Conservation (phyloP, 1,140 invertebrate genomes). For the Leptoteleia sp. region DNA sequence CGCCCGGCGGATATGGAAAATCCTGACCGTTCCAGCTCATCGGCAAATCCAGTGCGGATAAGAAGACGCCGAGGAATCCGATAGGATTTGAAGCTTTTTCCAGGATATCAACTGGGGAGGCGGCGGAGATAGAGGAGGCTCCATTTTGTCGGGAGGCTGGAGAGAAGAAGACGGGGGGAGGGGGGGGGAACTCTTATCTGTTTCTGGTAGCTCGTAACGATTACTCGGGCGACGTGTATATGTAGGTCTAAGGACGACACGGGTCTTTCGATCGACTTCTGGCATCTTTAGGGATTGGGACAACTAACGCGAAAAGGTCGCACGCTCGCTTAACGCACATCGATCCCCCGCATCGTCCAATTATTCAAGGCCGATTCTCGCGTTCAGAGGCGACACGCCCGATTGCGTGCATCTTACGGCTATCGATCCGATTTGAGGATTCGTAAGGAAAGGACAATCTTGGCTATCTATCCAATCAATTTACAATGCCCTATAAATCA, state of each 20-base stretch:
- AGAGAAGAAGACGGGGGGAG: slow-evolving; percentile 63
- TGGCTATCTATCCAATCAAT: slow-evolving; percentile 20
- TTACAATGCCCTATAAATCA: slow-evolving; percentile 2
- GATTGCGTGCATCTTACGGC: slow-evolving; percentile 53
- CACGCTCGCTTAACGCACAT: slow-evolving; percentile 71
- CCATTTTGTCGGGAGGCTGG: slow-evolving; percentile 53
- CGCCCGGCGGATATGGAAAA: too few species aligned
- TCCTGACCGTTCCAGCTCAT: slow-evolving; percentile 74
- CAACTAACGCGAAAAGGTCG: slow-evolving; percentile 66
- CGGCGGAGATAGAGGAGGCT: slow-evolving; percentile 25
- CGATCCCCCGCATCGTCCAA: slow-evolving; percentile 66
- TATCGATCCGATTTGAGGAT: slow-evolving; percentile 37
- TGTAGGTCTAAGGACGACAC: slow-evolving; percentile 50
- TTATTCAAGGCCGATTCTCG: slow-evolving; percentile 69
- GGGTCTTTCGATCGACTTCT: slow-evolving; percentile 58
- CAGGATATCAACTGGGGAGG: too few species aligned
- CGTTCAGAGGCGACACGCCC: slow-evolving; percentile 52
- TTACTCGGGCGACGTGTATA: slow-evolving; percentile 70
- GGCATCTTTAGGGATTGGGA: slow-evolving; percentile 50
- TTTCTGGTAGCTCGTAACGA: slow-evolving; percentile 75
- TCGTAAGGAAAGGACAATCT: slow-evolving; percentile 20
- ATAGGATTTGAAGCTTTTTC: slow-evolving; percentile 70
- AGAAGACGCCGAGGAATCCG: slow-evolving; percentile 71
- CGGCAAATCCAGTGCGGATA: slow-evolving; percentile 72
- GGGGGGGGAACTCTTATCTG: slow-evolving; percentile 77